A percentile compares a stretch with the other conserved stretches of the same genome.
Conservation (phyloP, 37 sponge, comb jelly and placozoan species). For the Ianthella basta region DNA sequence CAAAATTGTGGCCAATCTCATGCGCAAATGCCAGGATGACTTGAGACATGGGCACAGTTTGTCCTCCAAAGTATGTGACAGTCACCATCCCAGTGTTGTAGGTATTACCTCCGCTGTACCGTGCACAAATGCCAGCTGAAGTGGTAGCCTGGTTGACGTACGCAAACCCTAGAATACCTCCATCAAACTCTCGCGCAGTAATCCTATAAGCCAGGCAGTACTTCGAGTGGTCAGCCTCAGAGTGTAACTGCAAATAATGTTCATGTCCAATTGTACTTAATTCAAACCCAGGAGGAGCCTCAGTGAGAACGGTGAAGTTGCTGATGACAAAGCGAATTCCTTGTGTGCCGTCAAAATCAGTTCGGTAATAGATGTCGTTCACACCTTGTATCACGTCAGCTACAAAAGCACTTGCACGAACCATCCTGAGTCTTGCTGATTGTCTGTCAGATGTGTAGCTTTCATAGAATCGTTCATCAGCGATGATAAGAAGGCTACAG, state of each 20-base stretch:
- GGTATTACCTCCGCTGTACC: not conserved
- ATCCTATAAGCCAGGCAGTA: not conserved
- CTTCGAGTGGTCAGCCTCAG: not conserved
- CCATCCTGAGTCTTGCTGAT: not conserved
- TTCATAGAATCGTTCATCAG: not conserved
- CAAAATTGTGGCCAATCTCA: slow-evolving; percentile 10
- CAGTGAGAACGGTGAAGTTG: not conserved
- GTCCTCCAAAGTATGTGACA: not conserved
- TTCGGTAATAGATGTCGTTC: not conserved
- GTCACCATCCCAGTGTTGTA: not conserved
- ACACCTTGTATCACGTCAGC: not conserved
- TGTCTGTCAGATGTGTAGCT: not conserved
- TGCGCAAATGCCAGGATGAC: not conserved
- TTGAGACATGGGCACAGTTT: not conserved
- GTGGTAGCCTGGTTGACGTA: not conserved
- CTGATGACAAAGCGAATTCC: not conserved
- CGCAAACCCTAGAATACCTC: not conserved
- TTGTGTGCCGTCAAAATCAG: not conserved
- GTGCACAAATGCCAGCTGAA: no score
- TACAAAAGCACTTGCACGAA: not conserved
- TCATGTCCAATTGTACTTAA: not conserved
- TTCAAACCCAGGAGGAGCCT: not conserved
- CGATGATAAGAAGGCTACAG: not conserved
- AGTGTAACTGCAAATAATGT: not conserved
- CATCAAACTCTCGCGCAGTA: not conserved